Percentiles rank a stretch among this genome's conserved stretches.
phyloP scores from a whole-genome alignment of 1,140 invertebrate genomes.

The Mylabris phalerata region DNA sequence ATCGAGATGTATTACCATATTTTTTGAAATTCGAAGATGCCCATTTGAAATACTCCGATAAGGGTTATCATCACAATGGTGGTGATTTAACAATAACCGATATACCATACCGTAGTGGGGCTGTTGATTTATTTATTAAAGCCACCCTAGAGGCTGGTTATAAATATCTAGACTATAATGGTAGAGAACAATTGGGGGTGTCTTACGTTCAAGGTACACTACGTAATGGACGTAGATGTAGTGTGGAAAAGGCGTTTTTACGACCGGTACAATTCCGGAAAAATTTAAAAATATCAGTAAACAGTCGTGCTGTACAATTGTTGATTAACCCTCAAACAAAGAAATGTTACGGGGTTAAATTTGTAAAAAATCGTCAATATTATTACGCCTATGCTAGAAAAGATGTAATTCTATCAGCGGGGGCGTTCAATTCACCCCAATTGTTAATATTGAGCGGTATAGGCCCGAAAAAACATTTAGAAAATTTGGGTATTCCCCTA shows the following conservation, averaged over 20 bases:
- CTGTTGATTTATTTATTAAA: conserved; percentile 57
- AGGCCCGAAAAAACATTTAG: conserved; percentile 55
- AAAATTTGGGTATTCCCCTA: conserved; percentile 41
- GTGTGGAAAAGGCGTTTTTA: conserved; percentile 82
- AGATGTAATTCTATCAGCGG: conserved; percentile 82
- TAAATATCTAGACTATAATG: conserved; percentile 72
- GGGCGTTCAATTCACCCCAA: conserved; percentile 75
- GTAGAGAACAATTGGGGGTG: conserved; percentile 79
- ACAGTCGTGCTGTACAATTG: conserved; percentile 72
- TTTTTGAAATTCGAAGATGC: conserved; percentile 75
- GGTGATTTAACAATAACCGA: conserved; percentile 36
- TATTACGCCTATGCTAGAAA: conserved; percentile 65
- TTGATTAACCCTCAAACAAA: conserved; percentile 65
- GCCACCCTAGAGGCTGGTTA: conserved; percentile 69
- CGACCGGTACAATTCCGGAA: conserved; percentile 67
- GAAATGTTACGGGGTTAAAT: conserved; percentile 57
- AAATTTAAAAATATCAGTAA: conserved; percentile 82
- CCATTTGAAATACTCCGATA: conserved; percentile 33
- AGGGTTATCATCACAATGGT: conserved; percentile 45
- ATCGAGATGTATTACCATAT: conserved; percentile 70
- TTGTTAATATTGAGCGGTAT: conserved; percentile 75
- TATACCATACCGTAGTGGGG: conserved; percentile 53
- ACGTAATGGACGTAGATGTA: conserved; percentile 75
- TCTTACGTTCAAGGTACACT: conserved; percentile 81
- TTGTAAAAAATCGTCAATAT: conserved; percentile 45